Evolutionary conservation across 2,797 vertebrate genomes (phyloP), one percentile per base, ranked within the genome.

Genomic region (Enoplosus armatus): DNA sequence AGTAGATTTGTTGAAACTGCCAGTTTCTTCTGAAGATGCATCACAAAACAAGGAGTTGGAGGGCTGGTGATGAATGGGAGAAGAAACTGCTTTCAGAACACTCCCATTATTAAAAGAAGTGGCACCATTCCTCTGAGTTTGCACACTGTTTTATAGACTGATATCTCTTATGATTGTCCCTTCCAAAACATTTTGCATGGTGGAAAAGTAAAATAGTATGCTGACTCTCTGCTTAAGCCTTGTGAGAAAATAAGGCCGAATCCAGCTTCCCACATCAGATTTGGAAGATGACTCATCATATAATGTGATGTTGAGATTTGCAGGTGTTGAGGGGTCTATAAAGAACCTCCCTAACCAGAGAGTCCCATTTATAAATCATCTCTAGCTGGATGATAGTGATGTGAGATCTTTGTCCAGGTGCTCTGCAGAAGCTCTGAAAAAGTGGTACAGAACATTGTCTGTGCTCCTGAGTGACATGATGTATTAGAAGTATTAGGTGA

Each of bases 1-100:
- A 64, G 37, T n/a, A n/a, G n/a, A n/a, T 66, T 81, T 71, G 77
- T 80, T 20, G n/a, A 31, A 11, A 29, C 51, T 68, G 71, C 39
- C 62, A 51, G 39, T 48, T 58, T 72, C 66, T 66, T 3, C 67
- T 48, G 27, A 39, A 71, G n/a, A 26, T 39, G 20, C 2, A 37
- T 12, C 26, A 51, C 37, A 60, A 59, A 68, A 29, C 50, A 43
- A 48, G 22, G 10, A 54, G 18, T 29, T 6, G 24, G 27, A 54
- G 45, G 33, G 24, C 12, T 53, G 29, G 6, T 72, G 43, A 71
- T 62, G 39, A 54, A 77, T 16, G 37, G 5, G 20, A 39, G 54
- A 24, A 33, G 33, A 64, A 54, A 20, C 31, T 51, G 27, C 59
- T 47, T 47, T 20, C 3, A 27, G 48, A 59, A 58, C 6, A 53